Evolutionary conservation across 2,888 invertebrate genomes (phyloP).

Genomic region (Ormyrus pomaceus): DNA sequence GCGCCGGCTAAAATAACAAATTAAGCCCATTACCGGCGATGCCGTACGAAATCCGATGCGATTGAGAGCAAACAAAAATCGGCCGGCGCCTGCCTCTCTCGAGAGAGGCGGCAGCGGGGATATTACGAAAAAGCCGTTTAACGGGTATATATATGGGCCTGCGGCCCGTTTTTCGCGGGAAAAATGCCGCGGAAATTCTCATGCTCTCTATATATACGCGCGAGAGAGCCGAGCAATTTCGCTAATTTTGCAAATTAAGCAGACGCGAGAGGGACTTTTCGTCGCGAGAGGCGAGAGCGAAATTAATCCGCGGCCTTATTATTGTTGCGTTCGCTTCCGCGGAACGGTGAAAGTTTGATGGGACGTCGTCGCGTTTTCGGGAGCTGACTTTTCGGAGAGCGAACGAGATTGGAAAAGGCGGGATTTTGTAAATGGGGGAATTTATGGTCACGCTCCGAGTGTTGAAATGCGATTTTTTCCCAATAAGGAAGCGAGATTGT

Average conservation of each 20-base stretch:
- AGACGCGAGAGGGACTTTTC: too few relatives aligned
- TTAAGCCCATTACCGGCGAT: constrained; percentile 32
- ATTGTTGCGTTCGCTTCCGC: too few relatives aligned
- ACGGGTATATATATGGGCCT: neutral
- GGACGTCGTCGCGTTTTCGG: too few relatives aligned
- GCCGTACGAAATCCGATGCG: constrained; percentile 32
- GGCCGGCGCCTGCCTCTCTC: constrained; percentile 20
- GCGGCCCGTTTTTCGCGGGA: neutral
- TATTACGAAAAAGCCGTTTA: constrained; percentile 51
- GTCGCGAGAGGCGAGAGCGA: too few relatives aligned
- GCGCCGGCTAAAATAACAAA: constrained; percentile 31
- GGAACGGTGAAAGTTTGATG: too few relatives aligned
- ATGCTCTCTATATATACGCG: neutral
- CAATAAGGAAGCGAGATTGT: too few relatives aligned
- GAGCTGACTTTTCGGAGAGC: too few relatives aligned
- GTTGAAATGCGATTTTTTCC: too few relatives aligned
- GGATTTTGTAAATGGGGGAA: too few relatives aligned
- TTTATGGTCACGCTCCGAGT: too few relatives aligned
- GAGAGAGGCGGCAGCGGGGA: neutral
- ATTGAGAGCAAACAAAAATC: constrained; percentile 46
- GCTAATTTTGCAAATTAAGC: neutral
- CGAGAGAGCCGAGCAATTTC: neutral
- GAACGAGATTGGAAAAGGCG: too few relatives aligned
- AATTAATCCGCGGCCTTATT: too few relatives aligned
- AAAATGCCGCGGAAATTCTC: constrained; percentile 31